Percentiles rank a stretch among this genome's conserved stretches.
Evolutionary conservation across 1,140 invertebrate species (phyloP).

Genomic region (Euura lappo): DNA sequence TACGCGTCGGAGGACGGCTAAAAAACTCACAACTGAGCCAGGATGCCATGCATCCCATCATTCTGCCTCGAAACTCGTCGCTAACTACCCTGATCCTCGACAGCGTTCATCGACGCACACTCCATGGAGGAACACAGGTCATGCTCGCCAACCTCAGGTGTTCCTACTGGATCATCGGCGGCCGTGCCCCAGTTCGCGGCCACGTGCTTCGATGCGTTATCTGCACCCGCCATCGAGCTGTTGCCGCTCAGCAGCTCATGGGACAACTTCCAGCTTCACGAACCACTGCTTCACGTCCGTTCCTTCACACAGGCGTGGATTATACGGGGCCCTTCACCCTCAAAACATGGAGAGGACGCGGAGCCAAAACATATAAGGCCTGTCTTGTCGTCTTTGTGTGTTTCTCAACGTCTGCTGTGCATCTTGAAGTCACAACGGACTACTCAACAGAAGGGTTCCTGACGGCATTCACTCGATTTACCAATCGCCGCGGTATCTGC

Average conservation of each 20-base stretch:
- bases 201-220: constrained; percentile 26
- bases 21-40: constrained; percentile 26
- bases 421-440: constrained; percentile 39
- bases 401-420: constrained; percentile 38
- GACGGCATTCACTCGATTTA: constrained; percentile 41
- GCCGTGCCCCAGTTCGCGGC: constrained; percentile 16
- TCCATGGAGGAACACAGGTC: constrained; percentile 36
- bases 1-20: constrained; percentile 42
- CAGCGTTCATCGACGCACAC: constrained; percentile 29
- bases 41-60: constrained; percentile 33
- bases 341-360: constrained; percentile 22
- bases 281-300: constrained; percentile 29
- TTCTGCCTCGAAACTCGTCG: constrained; percentile 27
- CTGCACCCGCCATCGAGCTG: constrained; percentile 11
- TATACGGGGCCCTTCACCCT: constrained; percentile 41
- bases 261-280: constrained; percentile 36
- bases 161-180: constrained; percentile 33
- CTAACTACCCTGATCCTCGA: constrained; percentile 30
- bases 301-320: too few species aligned
- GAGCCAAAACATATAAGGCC: too few species aligned
- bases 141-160: constrained; percentile 29
- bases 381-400: constrained; percentile 32
- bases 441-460: constrained; percentile 42
- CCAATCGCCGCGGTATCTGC: constrained; percentile 31
- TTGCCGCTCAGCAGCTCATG: constrained; percentile 31